Percentiles rank a stretch among this genome's conserved stretches.
These are phyloP conservation scores for Podabrus alpinus DNA, from an alignment of 2,888 invertebrate species.

Conservation along the genomic window DNA sequence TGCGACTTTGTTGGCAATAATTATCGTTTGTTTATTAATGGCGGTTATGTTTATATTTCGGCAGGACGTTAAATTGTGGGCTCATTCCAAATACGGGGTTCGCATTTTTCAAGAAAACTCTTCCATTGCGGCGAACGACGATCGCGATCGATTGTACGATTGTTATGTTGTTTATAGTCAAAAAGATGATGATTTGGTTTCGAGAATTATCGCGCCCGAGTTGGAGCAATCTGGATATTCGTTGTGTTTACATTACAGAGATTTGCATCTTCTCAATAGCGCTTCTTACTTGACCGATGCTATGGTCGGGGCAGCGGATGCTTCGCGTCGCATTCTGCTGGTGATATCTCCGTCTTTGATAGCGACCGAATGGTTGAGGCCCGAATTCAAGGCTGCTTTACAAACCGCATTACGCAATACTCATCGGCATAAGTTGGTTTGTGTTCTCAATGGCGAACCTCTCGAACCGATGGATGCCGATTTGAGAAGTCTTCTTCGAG, in stretches of 20 bases:
- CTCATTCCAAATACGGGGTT: slow-evolving; percentile 77
- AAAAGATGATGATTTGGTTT: slow-evolving; percentile 76
- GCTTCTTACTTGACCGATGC: slow-evolving; percentile 66
- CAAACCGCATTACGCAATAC: slow-evolving; percentile 75
- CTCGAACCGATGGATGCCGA: slow-evolving; percentile 76
- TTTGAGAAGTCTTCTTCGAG: slow-evolving; percentile 71
- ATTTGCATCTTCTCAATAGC: slow-evolving; percentile 62
- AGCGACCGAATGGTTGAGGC: slow-evolving; percentile 80
- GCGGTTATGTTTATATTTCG: slow-evolving; percentile 75
- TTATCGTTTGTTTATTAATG: slow-evolving; percentile 69
- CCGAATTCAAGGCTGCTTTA: slow-evolving; percentile 80
- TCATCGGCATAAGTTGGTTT: slow-evolving; percentile 64
- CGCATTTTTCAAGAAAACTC: slow-evolving; percentile 70
- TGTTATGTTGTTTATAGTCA: slow-evolving; percentile 87
- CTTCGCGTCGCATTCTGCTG: slow-evolving; percentile 74
- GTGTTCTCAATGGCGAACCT: slow-evolving; percentile 70
- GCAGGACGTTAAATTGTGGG: slow-evolving; percentile 78
- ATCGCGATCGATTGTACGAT: slow-evolving; percentile 67
- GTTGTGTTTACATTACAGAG: slow-evolving; percentile 73
- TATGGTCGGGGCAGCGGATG: slow-evolving; percentile 66
- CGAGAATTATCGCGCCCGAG: slow-evolving; percentile 70
- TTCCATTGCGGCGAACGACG: slow-evolving; percentile 57
- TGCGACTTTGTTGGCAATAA: slow-evolving; percentile 70
- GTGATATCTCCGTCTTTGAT: slow-evolving; percentile 81
- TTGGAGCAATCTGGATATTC: slow-evolving; percentile 73